Evolutionary conservation across 2,888 invertebrate genomes (phyloP).

Genomic region (Amorpha juglandis): DNA sequence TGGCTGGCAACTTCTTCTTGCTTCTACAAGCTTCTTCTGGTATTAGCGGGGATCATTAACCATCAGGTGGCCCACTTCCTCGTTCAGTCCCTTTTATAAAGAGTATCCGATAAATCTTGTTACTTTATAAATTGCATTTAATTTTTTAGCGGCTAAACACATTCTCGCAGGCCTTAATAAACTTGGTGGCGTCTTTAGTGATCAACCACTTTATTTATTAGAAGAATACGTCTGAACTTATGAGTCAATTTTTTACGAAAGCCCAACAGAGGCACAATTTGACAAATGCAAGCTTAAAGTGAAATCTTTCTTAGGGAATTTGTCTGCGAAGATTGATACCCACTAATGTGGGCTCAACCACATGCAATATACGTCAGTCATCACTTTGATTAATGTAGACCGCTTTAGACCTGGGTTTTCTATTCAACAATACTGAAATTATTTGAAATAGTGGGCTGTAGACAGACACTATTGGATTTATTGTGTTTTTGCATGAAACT

Average conservation of each 20-base stretch:
- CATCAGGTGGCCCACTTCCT: no score
- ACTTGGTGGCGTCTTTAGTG: no score
- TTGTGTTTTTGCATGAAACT: no score
- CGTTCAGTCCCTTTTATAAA: no score
- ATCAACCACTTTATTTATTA: not conserved
- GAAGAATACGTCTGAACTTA: not conserved
- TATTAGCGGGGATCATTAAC: no score
- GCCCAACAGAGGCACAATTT: not conserved
- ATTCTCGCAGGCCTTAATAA: no score
- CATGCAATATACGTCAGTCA: constrained; percentile 5
- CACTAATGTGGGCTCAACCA: not conserved
- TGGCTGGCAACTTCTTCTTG: no score
- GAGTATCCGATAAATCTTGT: no score
- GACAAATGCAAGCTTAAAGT: constrained; percentile 1
- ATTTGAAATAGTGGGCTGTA: not conserved
- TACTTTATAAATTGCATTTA: no score
- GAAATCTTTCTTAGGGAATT: constrained; percentile 10
- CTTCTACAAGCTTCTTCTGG: no score
- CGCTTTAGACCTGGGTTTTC: constrained; percentile 1
- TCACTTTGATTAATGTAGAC: constrained; percentile 17
- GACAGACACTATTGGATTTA: no score
- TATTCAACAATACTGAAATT: constrained; percentile 5
- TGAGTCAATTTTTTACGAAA: not conserved
- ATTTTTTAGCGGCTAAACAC: no score
- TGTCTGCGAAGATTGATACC: constrained; percentile 17